Evolutionary conservation across 2,797 vertebrate species (phyloP), one percentile per base, ranked within the genome.

Genomic region (Chaenodraco wilsoni): DNA sequence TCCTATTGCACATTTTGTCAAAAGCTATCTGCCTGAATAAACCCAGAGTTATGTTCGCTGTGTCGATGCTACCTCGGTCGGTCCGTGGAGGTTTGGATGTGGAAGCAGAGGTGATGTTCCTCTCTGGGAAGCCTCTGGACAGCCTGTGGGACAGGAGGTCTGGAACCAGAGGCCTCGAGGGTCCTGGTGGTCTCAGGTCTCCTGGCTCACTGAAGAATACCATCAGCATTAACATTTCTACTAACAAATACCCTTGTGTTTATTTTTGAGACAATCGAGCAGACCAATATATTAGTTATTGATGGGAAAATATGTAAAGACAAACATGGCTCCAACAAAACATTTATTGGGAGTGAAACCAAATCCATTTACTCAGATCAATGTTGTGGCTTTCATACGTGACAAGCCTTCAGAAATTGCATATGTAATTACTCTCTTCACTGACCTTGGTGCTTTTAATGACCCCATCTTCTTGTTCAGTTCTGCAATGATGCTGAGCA

Each of bases 381-480:
- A 8, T 37, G 50, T 37, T 12, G 1, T 52, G 51, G 14, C 17
- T 62, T 15, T 11, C 51, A 3, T 65, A 17, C 21, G 31, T 48
- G 27, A 3, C 2, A 14, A 13, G 21, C 8, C 11, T 46, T 56
- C 5, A 44, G 31, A 55, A 41, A 43, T 54, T 1, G 19, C 16
- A 60, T 2, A 45, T 41, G 4, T 9, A 6, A 6, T n/a, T 23
- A 44, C 1, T 50, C n/a, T 52, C 11, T 15, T 50, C 3, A 8
- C 10, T 46, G 3, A 95, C 96, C 96, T 93, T 10, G 89, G 89
- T 15, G 81, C 84, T 78, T 93, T 94, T 33, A 95, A 83, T 23
- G 72, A 89, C 0, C 94, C 89, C 54, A 96, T 93, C 78, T 92
- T 94, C 44, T 63, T 82, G 72, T 94, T 94, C 19, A 94, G 89